Conservation (phyloP, 2,113 vertebrate species). For the Tauraco erythrolophus region DNA sequence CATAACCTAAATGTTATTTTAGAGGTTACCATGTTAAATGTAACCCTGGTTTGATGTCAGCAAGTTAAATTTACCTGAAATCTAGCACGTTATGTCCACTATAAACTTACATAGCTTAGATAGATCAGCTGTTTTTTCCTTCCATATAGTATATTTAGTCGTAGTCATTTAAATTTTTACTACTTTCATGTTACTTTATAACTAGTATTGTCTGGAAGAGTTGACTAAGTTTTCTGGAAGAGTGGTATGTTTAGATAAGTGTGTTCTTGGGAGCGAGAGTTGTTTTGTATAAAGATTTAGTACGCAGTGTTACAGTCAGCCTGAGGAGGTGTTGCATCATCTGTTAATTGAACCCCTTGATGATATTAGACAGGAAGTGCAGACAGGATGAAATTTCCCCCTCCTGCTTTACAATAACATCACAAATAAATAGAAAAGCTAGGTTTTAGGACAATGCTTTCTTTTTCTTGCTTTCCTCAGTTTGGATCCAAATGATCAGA, state of each 20-base stretch:
- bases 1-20: background rate
- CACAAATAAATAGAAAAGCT: background rate
- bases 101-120: background rate
- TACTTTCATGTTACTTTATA: background rate
- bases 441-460: background rate
- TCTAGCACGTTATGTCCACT: background rate
- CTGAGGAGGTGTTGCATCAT: background rate
- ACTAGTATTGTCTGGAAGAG: background rate
- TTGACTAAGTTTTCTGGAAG: background rate
- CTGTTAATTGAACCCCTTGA: background rate
- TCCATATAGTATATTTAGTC: background rate
- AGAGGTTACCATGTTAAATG: background rate
- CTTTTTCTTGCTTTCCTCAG: constrained; percentile 74
- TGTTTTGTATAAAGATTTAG: background rate
- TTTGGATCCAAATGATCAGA: constrained; percentile 98
- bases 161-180: background rate
- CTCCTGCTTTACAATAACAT: background rate
- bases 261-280: background rate
- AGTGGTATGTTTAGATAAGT: background rate
- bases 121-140: background rate
- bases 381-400: background rate
- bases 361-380: background rate
- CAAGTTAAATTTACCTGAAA: background rate
- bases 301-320: background rate
- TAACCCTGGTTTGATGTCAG: background rate